Evolutionary conservation across 2,888 invertebrate species (phyloP).

Genomic region (Cheiracanthium punctorium): DNA sequence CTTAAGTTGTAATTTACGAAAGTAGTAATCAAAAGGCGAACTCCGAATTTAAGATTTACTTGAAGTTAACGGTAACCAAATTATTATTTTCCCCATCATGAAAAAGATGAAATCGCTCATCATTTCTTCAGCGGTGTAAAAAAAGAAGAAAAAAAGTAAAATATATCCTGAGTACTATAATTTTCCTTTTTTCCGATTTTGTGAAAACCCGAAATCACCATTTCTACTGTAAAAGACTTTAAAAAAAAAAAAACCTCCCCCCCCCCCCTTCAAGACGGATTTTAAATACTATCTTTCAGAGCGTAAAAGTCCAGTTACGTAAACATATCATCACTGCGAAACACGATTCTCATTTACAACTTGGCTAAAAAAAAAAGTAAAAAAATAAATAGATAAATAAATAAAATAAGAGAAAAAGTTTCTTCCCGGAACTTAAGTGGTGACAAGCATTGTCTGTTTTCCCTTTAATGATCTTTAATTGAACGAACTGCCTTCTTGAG

Average conservation of each 20-base stretch:
- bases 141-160: background rate
- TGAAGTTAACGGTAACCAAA: no score
- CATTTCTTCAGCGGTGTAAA: background rate
- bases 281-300: background rate
- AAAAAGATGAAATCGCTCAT: background rate
- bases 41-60: no score
- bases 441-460: background rate
- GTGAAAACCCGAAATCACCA: background rate
- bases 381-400: no score
- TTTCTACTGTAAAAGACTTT: background rate
- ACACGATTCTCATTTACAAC: background rate
- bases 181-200: background rate
- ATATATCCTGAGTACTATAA: background rate
- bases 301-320: background rate
- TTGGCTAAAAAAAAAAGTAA: no score
- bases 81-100: no score
- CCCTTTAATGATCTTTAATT: conserved; percentile 5
- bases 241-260: no score
- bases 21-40: no score
- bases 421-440: conserved; percentile 3
- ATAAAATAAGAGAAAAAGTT: background rate
- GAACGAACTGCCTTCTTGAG: background rate
- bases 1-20: no score
- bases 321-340: background rate
- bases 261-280: background rate